These are phyloP conservation scores for Cryptocheilus praepositus DNA, from an alignment of 2,888 invertebrate species.

Conservation along the genomic window DNA sequence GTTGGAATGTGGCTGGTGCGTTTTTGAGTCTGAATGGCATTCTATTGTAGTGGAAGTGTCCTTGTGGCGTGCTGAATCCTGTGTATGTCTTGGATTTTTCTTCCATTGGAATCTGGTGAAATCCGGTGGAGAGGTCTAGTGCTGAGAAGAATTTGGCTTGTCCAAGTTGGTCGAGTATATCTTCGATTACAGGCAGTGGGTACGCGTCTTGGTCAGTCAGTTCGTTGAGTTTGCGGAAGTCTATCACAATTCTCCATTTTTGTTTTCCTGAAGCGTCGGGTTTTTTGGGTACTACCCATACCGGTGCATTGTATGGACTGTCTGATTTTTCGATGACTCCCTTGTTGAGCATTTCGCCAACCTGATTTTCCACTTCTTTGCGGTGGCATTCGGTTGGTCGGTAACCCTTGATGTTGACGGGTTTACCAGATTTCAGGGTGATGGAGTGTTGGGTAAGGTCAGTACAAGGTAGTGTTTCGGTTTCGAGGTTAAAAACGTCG, in stretches of 20 bases:
- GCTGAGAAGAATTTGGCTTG: not conserved
- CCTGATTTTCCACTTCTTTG: too few species aligned
- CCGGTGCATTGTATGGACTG: not conserved
- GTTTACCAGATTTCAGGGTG: not conserved
- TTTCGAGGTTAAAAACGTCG: not conserved
- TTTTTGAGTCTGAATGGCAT: too few species aligned
- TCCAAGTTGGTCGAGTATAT: too few species aligned
- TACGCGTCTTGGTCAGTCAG: too few species aligned
- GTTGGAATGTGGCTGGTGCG: not conserved
- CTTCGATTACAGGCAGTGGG: too few species aligned
- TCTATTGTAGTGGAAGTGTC: not conserved
- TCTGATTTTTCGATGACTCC: too few species aligned
- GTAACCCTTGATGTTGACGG: not conserved
- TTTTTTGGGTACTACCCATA: not conserved
- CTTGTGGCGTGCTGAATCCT: not conserved
- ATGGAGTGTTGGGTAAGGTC: not conserved
- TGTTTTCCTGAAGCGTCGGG: not conserved
- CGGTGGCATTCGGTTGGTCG: not conserved
- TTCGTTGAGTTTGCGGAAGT: too few species aligned
- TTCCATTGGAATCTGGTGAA: not conserved
- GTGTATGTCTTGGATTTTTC: not conserved
- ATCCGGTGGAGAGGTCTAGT: too few species aligned
- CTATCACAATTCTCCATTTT: not conserved
- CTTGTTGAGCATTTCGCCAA: too few species aligned
- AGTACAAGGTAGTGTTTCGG: not conserved